These are phyloP conservation scores for Zele albiditarsus DNA, from an alignment of 2,888 invertebrate genomes.

Conservation along the genomic window DNA sequence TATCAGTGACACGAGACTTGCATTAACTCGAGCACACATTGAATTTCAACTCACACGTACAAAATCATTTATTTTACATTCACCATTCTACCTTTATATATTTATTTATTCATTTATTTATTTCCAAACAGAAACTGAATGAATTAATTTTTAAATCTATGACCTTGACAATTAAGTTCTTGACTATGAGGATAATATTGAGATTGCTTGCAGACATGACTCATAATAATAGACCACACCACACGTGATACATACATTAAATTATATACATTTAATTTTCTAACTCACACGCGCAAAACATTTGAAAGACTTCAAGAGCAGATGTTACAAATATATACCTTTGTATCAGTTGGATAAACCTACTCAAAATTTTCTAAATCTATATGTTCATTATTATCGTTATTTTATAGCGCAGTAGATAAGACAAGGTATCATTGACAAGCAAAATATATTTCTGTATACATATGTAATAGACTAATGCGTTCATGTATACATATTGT, in stretches of 20 bases:
- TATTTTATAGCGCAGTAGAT: not conserved
- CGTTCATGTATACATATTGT: conserved; percentile 1
- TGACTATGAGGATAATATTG: not conserved
- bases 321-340: not conserved
- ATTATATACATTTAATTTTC: not conserved
- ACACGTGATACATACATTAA: not conserved
- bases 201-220: no score
- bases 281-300: not conserved
- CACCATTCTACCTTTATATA: not conserved
- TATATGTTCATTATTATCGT: not conserved
- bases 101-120: not conserved
- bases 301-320: not conserved
- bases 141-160: not conserved
- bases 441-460: not conserved
- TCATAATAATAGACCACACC: no score
- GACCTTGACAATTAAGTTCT: not conserved
- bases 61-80: not conserved
- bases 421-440: not conserved
- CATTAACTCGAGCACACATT: conserved; percentile 43
- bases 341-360: not conserved
- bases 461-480: not conserved
- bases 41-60: conserved; percentile 1
- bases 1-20: conserved; percentile 46
- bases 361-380: not conserved
- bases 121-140: not conserved